These are phyloP conservation scores for Fragum fragum DNA, from an alignment of 2,888 invertebrate genomes.

Conservation along the genomic window DNA sequence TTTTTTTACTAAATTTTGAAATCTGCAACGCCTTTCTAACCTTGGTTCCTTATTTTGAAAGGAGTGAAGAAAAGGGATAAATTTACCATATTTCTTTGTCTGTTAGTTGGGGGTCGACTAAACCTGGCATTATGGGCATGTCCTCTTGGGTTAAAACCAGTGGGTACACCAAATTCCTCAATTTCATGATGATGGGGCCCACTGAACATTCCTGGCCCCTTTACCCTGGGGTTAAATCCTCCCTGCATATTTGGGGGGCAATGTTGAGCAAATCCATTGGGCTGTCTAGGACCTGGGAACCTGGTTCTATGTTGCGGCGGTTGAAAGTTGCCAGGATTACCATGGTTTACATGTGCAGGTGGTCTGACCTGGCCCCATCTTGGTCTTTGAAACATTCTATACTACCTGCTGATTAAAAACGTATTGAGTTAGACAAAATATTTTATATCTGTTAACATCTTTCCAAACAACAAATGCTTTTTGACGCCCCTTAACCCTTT, in stretches of 20 bases:
- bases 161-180: background rate
- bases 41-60: too few relatives aligned
- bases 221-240: background rate
- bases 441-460: too few relatives aligned
- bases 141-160: background rate
- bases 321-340: background rate
- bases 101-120: background rate
- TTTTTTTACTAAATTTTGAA: too few relatives aligned
- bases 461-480: too few relatives aligned
- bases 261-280: background rate
- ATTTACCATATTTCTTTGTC: background rate
- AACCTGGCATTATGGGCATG: background rate
- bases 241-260: background rate
- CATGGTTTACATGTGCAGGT: background rate
- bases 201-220: background rate
- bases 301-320: background rate
- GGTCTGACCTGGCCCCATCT: constrained; percentile 12
- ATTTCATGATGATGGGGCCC: background rate
- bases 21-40: too few relatives aligned
- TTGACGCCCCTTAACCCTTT: too few relatives aligned
- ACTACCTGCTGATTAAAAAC: too few relatives aligned
- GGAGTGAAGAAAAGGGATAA: too few relatives aligned
- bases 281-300: background rate
- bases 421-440: too few relatives aligned
- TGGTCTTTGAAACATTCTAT: constrained; percentile 15